A percentile compares a stretch with the other conserved stretches of the same genome.
These are phyloP conservation scores for Euclidia mi DNA, from an alignment of 2,888 invertebrate genomes.

Conservation along the genomic window DNA sequence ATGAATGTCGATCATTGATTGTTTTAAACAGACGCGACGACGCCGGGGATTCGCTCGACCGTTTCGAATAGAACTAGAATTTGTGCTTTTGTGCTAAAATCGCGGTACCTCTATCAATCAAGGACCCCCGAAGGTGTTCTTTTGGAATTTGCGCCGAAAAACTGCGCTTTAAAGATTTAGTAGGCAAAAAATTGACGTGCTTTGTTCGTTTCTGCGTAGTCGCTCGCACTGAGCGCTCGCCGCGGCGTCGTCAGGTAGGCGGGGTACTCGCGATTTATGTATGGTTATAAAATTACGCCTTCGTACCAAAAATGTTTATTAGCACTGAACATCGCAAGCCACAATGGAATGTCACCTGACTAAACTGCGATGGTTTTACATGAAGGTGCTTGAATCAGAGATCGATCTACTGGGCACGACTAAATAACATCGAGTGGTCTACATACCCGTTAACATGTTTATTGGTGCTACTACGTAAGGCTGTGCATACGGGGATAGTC, in stretches of 20 bases:
- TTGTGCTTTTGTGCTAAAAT: slow-evolving; percentile 74
- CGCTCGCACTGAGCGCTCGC: slow-evolving; percentile 58
- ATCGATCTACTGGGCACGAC: too few species aligned
- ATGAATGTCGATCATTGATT: slow-evolving; percentile 87
- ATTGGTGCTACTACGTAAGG: too few species aligned
- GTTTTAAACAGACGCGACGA: slow-evolving; percentile 87
- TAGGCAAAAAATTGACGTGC: slow-evolving; percentile 77
- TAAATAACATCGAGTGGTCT: too few species aligned
- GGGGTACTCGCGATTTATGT: slow-evolving; percentile 61
- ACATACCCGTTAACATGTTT: too few species aligned
- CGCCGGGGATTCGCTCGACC: slow-evolving; percentile 72
- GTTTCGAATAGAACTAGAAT: slow-evolving; percentile 72
- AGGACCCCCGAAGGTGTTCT: slow-evolving; percentile 88
- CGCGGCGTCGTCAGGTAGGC: slow-evolving; percentile 75
- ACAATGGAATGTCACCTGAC: too few species aligned
- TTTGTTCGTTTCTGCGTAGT: slow-evolving; percentile 87
- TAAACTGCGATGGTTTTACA: too few species aligned
- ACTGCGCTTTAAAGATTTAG: slow-evolving; percentile 81
- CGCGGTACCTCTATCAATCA: slow-evolving; percentile 87
- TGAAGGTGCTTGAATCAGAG: too few species aligned
- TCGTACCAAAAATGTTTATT: slow-evolving; percentile 10
- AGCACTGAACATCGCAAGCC: too few species aligned
- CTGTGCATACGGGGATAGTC: too few species aligned
- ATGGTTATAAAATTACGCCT: slow-evolving; percentile 54
- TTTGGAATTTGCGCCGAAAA: slow-evolving; percentile 88